phyloP scores from a whole-genome alignment of 2,113 vertebrate genomes.

The Seriola rivoliana region DNA sequence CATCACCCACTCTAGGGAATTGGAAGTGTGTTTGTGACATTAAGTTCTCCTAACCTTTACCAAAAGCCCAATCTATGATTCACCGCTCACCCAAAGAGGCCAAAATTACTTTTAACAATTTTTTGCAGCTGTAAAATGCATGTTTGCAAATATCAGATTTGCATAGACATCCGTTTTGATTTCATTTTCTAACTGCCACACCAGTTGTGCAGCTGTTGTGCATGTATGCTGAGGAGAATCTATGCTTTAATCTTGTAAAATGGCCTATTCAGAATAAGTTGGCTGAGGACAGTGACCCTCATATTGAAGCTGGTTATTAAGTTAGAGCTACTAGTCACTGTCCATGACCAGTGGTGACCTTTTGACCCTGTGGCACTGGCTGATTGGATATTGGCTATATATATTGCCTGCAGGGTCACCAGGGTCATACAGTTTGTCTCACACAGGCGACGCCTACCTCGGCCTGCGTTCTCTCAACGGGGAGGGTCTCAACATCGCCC shows the following conservation, averaged over 20 bases:
- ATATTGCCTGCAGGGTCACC: slow-evolving; percentile 81
- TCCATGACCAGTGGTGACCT: slow-evolving; percentile 42
- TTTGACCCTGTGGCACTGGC: slow-evolving; percentile 51
- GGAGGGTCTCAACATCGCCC: slow-evolving; percentile 80
- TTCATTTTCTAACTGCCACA: background rate
- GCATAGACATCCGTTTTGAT: background rate
- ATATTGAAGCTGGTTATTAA: slow-evolving; percentile 30
- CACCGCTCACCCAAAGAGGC: background rate
- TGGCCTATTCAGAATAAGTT: background rate
- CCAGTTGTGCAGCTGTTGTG: background rate
- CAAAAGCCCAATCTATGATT: background rate
- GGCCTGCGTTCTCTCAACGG: slow-evolving; percentile 82
- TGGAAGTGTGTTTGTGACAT: background rate
- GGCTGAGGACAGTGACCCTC: slow-evolving; percentile 2
- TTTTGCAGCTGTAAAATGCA: background rate
- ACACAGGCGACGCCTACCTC: slow-evolving; percentile 83
- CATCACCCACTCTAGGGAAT: background rate
- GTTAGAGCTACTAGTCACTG: slow-evolving; percentile 2
- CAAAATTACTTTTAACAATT: background rate
- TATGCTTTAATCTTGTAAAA: background rate
- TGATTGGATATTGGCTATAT: slow-evolving; percentile 75
- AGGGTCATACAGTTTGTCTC: slow-evolving; percentile 83
- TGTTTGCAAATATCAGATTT: background rate
- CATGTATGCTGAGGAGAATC: background rate
- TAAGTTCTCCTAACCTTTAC: slow-evolving; percentile 1